Percentiles rank a stretch among this genome's conserved stretches.
Conservation (phyloP, 2,113 vertebrate genomes). For the Tragelaphus imberbis region DNA sequence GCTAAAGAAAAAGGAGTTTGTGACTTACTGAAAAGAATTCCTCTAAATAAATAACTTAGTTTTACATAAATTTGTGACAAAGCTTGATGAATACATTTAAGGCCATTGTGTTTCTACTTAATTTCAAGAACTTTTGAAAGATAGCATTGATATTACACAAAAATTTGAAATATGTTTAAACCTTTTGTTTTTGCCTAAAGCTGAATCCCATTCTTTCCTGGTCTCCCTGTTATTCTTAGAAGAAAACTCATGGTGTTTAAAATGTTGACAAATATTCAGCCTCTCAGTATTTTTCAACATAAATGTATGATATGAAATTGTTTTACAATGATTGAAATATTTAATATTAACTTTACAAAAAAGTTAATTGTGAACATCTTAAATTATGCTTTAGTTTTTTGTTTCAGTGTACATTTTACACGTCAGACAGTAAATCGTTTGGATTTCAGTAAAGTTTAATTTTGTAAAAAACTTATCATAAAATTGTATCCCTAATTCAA, state of each 20-base stretch:
- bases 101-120: neutral
- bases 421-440: neutral
- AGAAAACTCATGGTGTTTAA: neutral
- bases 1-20: neutral
- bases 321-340: slow-evolving; percentile 11
- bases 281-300: neutral
- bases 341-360: slow-evolving; percentile 10
- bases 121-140: slow-evolving; percentile 1
- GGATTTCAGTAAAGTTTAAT: slow-evolving; percentile 18
- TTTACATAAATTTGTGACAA: slow-evolving; percentile 22
- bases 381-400: neutral
- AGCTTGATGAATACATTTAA: slow-evolving; percentile 10
- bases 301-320: neutral
- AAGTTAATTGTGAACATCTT: slow-evolving; percentile 22
- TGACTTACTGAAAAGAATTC: neutral
- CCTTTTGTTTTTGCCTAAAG: neutral
- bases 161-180: neutral
- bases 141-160: neutral
- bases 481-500: neutral
- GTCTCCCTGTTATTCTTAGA: neutral
- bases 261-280: slow-evolving; percentile 25
- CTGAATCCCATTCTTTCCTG: neutral
- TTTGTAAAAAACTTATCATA: slow-evolving; percentile 9
- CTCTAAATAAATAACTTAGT: neutral
- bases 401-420: neutral